Percentiles rank a stretch among this genome's conserved stretches.
phyloP scores from a whole-genome alignment of 2,113 vertebrate species.

The Semnornis frantzii region DNA sequence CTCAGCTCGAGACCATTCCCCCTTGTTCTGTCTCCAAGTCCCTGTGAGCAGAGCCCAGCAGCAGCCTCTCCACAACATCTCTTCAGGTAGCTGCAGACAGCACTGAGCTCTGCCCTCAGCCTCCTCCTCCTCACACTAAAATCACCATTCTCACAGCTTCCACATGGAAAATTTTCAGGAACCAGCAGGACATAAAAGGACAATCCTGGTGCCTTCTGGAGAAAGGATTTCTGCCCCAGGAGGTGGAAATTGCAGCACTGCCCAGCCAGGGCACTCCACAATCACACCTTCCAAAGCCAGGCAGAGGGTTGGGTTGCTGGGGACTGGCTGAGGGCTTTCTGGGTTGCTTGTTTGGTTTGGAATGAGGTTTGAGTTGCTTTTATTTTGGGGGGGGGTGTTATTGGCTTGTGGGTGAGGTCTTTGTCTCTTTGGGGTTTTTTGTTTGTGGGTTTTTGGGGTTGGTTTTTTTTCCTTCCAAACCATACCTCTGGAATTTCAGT shows the following conservation, averaged over 20 bases:
- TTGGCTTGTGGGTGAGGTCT: too few relatives aligned
- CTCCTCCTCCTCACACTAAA: too few relatives aligned
- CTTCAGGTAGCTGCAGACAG: too few relatives aligned
- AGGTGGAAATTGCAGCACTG: conserved; percentile 18
- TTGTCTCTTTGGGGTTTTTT: background rate
- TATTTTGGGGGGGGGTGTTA: too few relatives aligned
- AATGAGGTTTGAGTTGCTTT: too few relatives aligned
- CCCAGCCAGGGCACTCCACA: background rate
- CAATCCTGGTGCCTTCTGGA: background rate
- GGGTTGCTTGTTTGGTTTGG: too few relatives aligned
- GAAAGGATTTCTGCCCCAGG: conserved; percentile 44
- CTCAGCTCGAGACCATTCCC: too few relatives aligned
- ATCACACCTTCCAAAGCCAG: background rate
- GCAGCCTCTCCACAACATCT: too few relatives aligned
- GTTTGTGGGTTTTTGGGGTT: background rate
- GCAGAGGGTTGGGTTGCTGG: background rate
- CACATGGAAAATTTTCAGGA: background rate
- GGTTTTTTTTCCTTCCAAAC: background rate
- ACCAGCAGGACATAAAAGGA: conserved; percentile 3
- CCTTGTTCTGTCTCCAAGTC: too few relatives aligned
- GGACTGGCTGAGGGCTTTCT: too few relatives aligned
- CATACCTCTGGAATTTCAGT: background rate
- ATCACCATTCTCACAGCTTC: background rate
- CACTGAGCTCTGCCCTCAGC: too few relatives aligned
- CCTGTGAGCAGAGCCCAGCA: too few relatives aligned